These are phyloP conservation scores for Aspidapion aeneum DNA, from an alignment of 2,888 invertebrate species.

Conservation along the genomic window DNA sequence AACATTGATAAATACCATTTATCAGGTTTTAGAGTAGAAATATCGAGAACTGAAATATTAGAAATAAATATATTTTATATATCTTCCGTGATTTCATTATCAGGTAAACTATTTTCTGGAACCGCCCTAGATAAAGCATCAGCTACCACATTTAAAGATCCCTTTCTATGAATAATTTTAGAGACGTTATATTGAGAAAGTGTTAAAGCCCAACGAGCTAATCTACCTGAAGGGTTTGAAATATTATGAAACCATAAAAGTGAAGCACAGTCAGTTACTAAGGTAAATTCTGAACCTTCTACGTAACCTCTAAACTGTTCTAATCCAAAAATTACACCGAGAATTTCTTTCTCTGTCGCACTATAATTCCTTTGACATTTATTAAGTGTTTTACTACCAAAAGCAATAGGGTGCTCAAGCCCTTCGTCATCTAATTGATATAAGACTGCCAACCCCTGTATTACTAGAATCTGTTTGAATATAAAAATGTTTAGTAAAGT, in stretches of 20 bases:
- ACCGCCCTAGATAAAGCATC: conserved; percentile 6
- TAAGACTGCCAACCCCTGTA: conserved; percentile 32
- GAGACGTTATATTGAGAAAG: background rate
- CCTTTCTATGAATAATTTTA: too few relatives aligned
- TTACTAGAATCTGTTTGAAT: conserved; percentile 32
- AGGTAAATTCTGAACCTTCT: conserved; percentile 2
- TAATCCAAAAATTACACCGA: conserved; percentile 7
- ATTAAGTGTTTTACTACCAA: conserved; percentile 12
- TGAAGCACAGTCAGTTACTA: conserved; percentile 10
- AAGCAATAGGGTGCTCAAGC: conserved; percentile 19
- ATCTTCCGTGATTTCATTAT: background rate
- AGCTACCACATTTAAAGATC: conserved; percentile 16
- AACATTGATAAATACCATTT: conserved; percentile 22
- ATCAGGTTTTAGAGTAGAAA: conserved; percentile 15
- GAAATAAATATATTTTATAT: background rate
- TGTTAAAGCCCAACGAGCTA: background rate
- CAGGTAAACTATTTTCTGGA: background rate
- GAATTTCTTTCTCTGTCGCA: conserved; percentile 9
- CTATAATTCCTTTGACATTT: conserved; percentile 11
- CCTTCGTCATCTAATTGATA: conserved; percentile 18
- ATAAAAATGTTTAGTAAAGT: conserved; percentile 26
- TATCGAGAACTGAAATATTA: conserved; percentile 3
- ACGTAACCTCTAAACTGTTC: conserved; percentile 12
- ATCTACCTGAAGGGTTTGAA: background rate
- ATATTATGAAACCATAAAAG: background rate